Percentiles rank a stretch among this genome's conserved stretches.
These are phyloP conservation scores for Coendou prehensilis DNA, from an alignment of 2,797 vertebrate species.

Conservation along the genomic window DNA sequence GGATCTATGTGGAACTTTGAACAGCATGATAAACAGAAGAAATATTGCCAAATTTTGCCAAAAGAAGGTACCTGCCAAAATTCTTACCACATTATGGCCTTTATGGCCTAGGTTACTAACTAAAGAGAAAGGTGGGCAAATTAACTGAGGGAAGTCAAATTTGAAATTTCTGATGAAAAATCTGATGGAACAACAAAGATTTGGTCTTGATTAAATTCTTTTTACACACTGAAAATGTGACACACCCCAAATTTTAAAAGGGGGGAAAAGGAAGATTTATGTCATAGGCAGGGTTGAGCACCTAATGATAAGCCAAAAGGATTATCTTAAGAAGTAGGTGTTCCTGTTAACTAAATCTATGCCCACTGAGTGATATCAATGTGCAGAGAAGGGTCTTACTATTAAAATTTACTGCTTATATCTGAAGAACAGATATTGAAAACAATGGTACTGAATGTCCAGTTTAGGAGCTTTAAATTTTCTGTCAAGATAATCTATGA, in stretches of 20 bases:
- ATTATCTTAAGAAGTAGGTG: neutral
- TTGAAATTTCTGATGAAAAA: neutral
- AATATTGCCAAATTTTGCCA: neutral
- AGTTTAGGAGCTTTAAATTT: neutral
- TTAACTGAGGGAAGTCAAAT: neutral
- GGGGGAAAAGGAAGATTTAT: neutral
- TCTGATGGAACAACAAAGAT: neutral
- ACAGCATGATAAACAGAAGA: neutral
- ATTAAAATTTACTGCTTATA: neutral
- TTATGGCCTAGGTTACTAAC: neutral
- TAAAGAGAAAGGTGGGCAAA: neutral
- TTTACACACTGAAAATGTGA: neutral
- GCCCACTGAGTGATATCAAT: neutral
- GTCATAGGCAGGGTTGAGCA: neutral
- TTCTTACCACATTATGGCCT: neutral
- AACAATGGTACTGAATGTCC: neutral
- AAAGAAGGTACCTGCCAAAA: neutral
- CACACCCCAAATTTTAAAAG: neutral
- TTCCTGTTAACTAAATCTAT: neutral
- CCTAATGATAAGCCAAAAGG: neutral
- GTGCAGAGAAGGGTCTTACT: neutral
- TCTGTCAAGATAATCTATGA: neutral
- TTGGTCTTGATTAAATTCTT: neutral
- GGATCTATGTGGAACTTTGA: neutral
- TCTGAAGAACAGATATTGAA: neutral